phyloP scores from a whole-genome alignment of 2,113 vertebrate species.

The Ibidorhyncha struthersii region DNA sequence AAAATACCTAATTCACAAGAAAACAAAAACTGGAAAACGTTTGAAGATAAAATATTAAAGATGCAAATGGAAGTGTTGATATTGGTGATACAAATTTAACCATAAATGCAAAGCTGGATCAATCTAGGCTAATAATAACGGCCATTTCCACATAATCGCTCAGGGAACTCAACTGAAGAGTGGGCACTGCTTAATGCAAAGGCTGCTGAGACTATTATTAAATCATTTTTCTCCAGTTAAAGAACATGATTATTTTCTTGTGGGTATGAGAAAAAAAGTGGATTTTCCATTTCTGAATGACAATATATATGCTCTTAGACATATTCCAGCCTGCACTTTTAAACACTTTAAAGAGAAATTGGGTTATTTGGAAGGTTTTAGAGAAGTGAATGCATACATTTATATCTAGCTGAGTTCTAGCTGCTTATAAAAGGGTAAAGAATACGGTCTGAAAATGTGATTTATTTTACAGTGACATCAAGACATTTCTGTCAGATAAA shows the following conservation, averaged over 20 bases:
- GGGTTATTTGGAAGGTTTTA: not conserved
- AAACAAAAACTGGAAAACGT: not conserved
- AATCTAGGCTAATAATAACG: not conserved
- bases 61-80: not conserved
- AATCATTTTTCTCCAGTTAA: not conserved
- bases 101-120: not conserved
- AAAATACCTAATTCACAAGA: not conserved
- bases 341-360: not conserved
- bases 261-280: not conserved
- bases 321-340: not conserved
- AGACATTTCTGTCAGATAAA: conserved; percentile 15
- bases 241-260: not conserved
- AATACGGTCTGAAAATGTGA: not conserved
- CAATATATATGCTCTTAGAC: not conserved
- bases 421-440: not conserved
- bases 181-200: not conserved
- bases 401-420: not conserved
- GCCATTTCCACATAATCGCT: not conserved
- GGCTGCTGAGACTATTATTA: not conserved
- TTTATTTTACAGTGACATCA: not conserved
- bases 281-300: not conserved
- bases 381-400: not conserved
- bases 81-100: not conserved
- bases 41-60: not conserved
- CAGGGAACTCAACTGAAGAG: not conserved